Base-by-base conservation (phyloP, 1,140 invertebrate genomes). In the Achroia grisella region DNA sequence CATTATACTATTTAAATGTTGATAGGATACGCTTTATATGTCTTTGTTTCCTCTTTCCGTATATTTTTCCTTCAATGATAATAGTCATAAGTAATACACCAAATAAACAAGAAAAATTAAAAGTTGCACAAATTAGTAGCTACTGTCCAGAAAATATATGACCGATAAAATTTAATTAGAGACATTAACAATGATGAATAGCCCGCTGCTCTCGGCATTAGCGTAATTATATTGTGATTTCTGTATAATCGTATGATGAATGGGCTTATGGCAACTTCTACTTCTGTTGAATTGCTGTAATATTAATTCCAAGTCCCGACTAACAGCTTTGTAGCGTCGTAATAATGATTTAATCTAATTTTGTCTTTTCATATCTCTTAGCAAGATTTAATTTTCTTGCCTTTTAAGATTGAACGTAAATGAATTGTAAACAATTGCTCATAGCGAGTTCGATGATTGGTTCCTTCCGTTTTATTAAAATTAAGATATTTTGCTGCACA, bases 121-220 rank as follows among this genome's bases (percentile, higher is more conserved):
- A 49, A 55, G 49, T 46, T 39, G 15, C 39, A 46, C 10, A 47
- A 50, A 46, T 35, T 35, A 46, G 31, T 34, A 54, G 2, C 17
- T 23, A 23, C 32, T 41, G 28, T 43, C 13, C 14, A 14, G 10
- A 39, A 69, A 62, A 67, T 68, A 48, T 65, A 59, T 52, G 52
- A 41, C 57, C 65, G 62, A 71, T 71, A 73, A 77, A 73, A 71
- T 71, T 77, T 77, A 71, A 73, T 77, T 71, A 73, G 54, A 47
- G 62, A 60, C 56, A 65, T 71, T 73, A 69, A 57, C 56, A 57
- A 61, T 70, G 68, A 72, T 63, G 61, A 72, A 70, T 72, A 49
- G 54, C 30, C 39, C 34, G 47, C 54, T 55, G 55, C 62, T 62
- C 42, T 33, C 35, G 43, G 55, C 56, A 66, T 72, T 70, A 64